Percentiles rank a stretch among this genome's conserved stretches.
phyloP scores from a whole-genome alignment of 2,797 vertebrate genomes.

The Periophthalmus magnuspinnatus region DNA sequence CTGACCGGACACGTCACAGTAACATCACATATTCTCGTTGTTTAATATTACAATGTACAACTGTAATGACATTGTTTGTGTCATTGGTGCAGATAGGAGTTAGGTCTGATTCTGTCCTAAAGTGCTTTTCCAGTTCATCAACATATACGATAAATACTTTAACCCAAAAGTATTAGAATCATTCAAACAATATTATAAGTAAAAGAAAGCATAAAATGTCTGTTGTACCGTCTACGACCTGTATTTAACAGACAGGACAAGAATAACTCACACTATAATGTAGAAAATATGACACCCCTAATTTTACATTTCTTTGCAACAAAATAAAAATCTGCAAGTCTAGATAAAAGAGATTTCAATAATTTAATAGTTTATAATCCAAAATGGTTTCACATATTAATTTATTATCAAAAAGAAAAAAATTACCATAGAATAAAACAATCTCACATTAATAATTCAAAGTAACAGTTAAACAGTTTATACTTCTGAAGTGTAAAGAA shows the following conservation, averaged over 20 bases:
- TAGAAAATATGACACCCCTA: too few species aligned
- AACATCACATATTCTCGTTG: too few species aligned
- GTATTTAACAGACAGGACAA: too few species aligned
- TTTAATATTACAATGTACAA: constrained; percentile 18
- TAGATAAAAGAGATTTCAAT: too few species aligned
- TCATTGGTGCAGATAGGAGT: constrained; percentile 13
- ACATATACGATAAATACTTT: background rate
- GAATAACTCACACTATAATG: background rate
- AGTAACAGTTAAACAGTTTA: background rate
- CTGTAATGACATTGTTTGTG: rapidly evolving
- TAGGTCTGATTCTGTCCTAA: background rate
- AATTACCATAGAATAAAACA: background rate
- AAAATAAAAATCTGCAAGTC: too few species aligned
- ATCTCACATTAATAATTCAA: background rate
- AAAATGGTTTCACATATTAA: background rate
- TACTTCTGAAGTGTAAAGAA: background rate
- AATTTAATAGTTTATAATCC: too few species aligned
- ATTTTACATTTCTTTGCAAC: too few species aligned
- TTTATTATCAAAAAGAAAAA: background rate
- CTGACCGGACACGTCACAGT: too few species aligned
- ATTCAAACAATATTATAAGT: constrained; percentile 9
- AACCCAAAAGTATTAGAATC: background rate
- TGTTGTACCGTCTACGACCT: background rate
- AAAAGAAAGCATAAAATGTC: constrained; percentile 7
- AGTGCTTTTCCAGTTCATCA: background rate